Conservation (phyloP, 2,113 vertebrate species). For the Dromas ardeola region DNA sequence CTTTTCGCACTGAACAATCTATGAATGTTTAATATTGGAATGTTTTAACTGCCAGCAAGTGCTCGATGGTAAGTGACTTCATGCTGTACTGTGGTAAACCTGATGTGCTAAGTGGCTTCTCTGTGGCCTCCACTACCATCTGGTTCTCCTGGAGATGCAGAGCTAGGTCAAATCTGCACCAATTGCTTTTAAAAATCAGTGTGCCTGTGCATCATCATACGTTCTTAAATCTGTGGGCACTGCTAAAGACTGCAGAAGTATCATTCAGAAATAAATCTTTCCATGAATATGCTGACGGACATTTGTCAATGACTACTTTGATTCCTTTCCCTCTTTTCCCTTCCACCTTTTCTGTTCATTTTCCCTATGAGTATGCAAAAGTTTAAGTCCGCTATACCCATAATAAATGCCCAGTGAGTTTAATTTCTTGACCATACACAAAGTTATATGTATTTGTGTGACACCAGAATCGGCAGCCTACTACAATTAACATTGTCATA, state of each 20-base stretch:
- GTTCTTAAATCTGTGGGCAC: neutral
- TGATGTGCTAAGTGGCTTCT: slow-evolving; percentile 5
- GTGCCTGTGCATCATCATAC: neutral
- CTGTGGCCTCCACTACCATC: neutral
- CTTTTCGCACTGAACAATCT: neutral
- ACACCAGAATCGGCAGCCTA: neutral
- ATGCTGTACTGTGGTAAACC: neutral
- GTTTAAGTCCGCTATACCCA: neutral
- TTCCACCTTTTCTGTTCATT: neutral
- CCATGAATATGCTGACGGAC: neutral
- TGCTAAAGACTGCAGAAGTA: neutral
- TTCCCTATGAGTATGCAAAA: neutral
- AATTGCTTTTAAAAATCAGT: neutral
- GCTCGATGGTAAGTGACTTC: neutral
- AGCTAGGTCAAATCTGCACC: neutral
- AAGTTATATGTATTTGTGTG: neutral
- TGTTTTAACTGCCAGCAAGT: neutral
- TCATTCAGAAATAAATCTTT: neutral
- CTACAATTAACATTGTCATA: neutral
- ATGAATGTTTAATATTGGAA: neutral
- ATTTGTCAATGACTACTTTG: neutral
- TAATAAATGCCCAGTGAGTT: neutral
- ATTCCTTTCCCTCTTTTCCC: neutral
- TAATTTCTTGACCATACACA: neutral
- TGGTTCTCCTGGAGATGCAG: neutral